Evolutionary conservation across 2,888 invertebrate species (phyloP).

Genomic region (Drosophila maculinotata): DNA sequence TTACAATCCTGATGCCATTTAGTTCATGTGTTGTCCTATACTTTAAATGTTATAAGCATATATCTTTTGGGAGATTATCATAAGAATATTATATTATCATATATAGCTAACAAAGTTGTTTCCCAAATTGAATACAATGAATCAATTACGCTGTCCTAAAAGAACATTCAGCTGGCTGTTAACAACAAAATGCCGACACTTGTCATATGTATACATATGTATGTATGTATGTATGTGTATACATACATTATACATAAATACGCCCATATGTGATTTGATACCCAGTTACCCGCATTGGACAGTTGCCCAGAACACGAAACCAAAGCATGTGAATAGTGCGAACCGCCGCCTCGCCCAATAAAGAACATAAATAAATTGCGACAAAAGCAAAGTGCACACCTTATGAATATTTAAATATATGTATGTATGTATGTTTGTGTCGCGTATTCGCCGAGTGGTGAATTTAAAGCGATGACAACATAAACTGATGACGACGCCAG

Average conservation of each 20-base stretch:
- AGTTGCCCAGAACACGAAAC: conserved; percentile 34
- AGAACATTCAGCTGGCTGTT: conserved; percentile 3
- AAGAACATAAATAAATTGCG: conserved; percentile 72
- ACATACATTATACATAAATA: not conserved
- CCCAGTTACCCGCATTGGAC: conserved; percentile 9
- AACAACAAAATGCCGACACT: conserved; percentile 16
- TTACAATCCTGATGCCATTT: too few species aligned
- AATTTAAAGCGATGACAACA: conserved; percentile 79
- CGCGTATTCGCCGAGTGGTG: conserved; percentile 48
- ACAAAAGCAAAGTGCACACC: conserved; percentile 76
- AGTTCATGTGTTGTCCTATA: too few species aligned
- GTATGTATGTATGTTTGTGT: not conserved
- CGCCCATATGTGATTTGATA: conserved; percentile 34
- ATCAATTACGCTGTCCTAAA: conserved; percentile 2
- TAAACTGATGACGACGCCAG: conserved; percentile 76
- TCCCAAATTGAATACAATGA: not conserved
- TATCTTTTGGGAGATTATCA: too few species aligned
- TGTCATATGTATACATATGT: conserved; percentile 6
- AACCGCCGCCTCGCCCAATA: conserved; percentile 58
- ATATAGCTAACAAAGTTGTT: too few species aligned
- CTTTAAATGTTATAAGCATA: too few species aligned
- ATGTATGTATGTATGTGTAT: not conserved
- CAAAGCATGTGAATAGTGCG: conserved; percentile 40
- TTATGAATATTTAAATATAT: conserved; percentile 78
- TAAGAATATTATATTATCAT: too few species aligned